Evolutionary conservation across 2,888 invertebrate species (phyloP).

Genomic region (Agriotes lineatus): DNA sequence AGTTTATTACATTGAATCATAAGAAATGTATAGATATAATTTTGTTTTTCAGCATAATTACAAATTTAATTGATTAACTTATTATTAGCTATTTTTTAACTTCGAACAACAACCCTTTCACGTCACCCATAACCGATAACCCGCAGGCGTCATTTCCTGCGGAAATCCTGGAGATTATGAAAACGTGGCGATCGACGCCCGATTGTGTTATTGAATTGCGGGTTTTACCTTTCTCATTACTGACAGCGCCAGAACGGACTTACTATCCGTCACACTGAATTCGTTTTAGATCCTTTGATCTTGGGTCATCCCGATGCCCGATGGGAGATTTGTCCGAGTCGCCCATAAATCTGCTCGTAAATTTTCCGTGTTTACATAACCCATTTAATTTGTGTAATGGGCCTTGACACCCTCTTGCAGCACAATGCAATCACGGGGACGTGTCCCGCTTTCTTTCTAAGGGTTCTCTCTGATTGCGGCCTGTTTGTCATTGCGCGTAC

Average conservation of each 20-base stretch:
- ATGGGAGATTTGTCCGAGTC: slow-evolving; percentile 4
- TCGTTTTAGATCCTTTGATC: slow-evolving; percentile 1
- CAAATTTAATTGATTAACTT: no score
- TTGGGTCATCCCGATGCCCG: neutral
- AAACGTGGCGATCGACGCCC: neutral
- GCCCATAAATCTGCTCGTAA: slow-evolving; percentile 10
- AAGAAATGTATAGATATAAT: no score
- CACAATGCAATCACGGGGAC: slow-evolving; percentile 31
- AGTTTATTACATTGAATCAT: no score
- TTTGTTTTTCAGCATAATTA: no score
- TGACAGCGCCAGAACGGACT: slow-evolving; percentile 13
- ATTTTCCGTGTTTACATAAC: slow-evolving; percentile 47
- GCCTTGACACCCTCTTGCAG: slow-evolving; percentile 47
- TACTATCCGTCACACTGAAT: slow-evolving; percentile 10
- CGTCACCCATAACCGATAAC: no score
- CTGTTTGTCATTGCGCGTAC: slow-evolving; percentile 27
- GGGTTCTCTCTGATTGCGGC: slow-evolving; percentile 34
- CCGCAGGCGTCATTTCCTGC: neutral
- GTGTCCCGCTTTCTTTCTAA: slow-evolving; percentile 14
- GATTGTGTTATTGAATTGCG: slow-evolving; percentile 3
- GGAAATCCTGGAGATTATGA: neutral
- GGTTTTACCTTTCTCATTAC: slow-evolving; percentile 15
- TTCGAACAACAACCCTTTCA: no score
- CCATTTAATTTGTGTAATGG: slow-evolving; percentile 54
- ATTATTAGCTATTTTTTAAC: no score